phyloP scores from a whole-genome alignment of 1,140 invertebrate species.

The Leptestheria dahalacensis region DNA sequence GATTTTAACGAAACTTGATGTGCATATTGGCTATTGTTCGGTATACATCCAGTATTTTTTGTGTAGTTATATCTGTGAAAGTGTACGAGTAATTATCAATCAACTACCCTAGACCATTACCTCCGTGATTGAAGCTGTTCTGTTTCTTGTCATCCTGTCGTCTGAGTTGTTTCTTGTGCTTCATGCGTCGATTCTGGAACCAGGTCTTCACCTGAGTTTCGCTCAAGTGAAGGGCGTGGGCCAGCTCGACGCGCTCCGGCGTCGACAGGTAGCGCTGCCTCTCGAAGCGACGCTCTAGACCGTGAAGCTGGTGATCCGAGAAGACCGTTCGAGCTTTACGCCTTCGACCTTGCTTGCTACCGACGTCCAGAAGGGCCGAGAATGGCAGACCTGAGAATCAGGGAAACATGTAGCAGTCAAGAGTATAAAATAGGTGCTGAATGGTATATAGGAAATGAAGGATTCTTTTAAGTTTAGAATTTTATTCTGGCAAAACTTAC shows the following conservation, averaged over 20 bases:
- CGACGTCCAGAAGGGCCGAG: conserved; percentile 43
- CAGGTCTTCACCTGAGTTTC: conserved; percentile 96
- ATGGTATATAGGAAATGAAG: no score
- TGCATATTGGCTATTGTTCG: no score
- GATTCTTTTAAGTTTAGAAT: no score
- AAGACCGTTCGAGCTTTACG: conserved; percentile 94
- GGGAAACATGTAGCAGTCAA: neutral
- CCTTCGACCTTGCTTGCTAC: conserved; percentile 73
- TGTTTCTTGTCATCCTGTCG: conserved; percentile 41
- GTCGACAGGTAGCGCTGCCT: conserved; percentile 91
- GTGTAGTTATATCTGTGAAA: no score
- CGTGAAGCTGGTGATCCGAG: conserved; percentile 88
- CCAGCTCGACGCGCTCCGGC: conserved; percentile 87
- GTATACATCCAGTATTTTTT: no score
- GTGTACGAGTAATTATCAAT: no score
- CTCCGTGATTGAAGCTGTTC: neutral
- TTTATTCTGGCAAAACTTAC: no score
- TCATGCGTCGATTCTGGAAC: conserved; percentile 96
- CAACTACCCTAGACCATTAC: no score
- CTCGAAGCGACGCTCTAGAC: conserved; percentile 88
- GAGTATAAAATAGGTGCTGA: neutral
- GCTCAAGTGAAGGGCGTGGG: conserved; percentile 74
- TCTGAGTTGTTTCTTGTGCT: conserved; percentile 87
- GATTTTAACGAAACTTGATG: no score
- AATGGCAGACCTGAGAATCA: conserved; percentile 44